Evolutionary conservation across 2,113 vertebrate species (phyloP), one percentile per base, ranked within the genome.

Genomic region (Malurus melanocephalus): DNA sequence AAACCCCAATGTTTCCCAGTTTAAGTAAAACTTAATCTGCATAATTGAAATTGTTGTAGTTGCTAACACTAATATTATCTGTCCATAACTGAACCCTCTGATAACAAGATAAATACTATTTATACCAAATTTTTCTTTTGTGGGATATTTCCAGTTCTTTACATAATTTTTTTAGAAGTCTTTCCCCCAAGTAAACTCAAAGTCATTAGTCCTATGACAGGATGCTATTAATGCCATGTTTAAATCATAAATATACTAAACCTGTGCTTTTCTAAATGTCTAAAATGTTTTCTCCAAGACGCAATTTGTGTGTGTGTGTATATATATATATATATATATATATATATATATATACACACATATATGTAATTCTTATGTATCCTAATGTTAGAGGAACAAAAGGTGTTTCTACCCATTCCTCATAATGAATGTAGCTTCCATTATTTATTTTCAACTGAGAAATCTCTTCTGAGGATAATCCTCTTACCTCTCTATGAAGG

Each of bases 231-330:
- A 77, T 74, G 8, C 38, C 6, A 16, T 69, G 5, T 62, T 61
- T 83, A 83, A 88, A 86, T 85, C 42, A 57, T 38, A 83, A 30
- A 61, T 66, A 8, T 33, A 33, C 8, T 56, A 57, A 85, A 60
- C 24, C 5, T 7, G 9, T 67, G 38, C 38, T 42, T 3, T 61
- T 35, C 21, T 0, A 2, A 59, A 68, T 49, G 4, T 24, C 42
- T 85, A 75, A 23, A 80, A 48, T 66, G 24, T 48, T 71, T 87
- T 84, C 73, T 92, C 51, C n/a, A 55, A 51, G 43, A 71, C 16
- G 9, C 16, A 71, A 30, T 56, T 77, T 27, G 9, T 52, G 7
- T 46, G 3, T 28, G 8, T 51, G 6, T 46, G 4, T 49, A 1
- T 53, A 1, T 35, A 4, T 43, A 3, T 11, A 5, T 28, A 35